phyloP scores from a whole-genome alignment of 64 coral and sea anemone genomes.

The Stylophora pistillata region DNA sequence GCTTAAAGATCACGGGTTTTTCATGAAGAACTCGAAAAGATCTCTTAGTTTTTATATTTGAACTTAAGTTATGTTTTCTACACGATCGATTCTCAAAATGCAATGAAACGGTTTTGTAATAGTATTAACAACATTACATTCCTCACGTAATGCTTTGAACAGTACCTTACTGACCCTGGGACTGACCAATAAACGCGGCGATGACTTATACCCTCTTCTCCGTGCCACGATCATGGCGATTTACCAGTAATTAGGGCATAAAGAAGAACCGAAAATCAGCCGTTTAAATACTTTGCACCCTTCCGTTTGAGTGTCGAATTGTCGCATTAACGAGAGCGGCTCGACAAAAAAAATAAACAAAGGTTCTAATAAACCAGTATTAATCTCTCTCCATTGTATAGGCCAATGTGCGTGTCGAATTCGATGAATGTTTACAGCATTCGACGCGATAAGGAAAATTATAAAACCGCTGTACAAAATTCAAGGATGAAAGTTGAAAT shows the following conservation, averaged over 20 bases:
- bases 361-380: not conserved
- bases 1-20: too few species aligned
- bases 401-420: not conserved
- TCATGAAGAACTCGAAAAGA: too few species aligned
- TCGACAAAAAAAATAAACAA: not conserved
- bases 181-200: not conserved
- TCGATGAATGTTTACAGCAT: too few species aligned
- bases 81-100: not conserved
- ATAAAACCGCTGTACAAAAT: not conserved
- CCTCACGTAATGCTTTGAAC: not conserved
- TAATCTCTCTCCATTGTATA: constrained; percentile 1
- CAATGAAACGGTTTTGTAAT: not conserved
- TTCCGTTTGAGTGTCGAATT: not conserved
- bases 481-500: not conserved
- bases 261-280: too few species aligned
- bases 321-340: not conserved
- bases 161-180: not conserved
- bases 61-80: too few species aligned
- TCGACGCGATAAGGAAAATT: too few species aligned
- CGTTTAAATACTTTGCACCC: too few species aligned
- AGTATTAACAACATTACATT: not conserved
- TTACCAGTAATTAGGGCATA: too few species aligned
- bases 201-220: not conserved
- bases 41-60: too few species aligned
- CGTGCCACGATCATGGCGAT: not conserved